phyloP scores from a whole-genome alignment of 2,797 vertebrate species.

The Leuciscus waleckii region DNA sequence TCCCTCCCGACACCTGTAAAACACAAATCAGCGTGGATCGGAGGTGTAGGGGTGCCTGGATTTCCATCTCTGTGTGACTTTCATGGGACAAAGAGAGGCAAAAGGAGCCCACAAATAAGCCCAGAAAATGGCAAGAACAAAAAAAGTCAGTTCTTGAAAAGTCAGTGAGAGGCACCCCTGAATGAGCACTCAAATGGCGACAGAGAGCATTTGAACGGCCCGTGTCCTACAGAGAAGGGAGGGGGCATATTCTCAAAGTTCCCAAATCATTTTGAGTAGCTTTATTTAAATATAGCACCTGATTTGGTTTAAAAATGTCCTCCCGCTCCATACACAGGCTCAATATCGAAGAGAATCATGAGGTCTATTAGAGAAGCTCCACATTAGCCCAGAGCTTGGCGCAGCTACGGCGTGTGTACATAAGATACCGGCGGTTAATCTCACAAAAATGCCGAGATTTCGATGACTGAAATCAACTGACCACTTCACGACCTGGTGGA shows the following conservation, averaged over 20 bases:
- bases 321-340: slow-evolving; percentile 66
- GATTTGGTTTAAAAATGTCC: slow-evolving; percentile 62
- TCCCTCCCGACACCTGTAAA: slow-evolving; percentile 35
- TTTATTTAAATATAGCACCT: slow-evolving; percentile 80
- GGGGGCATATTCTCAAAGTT: slow-evolving; percentile 48
- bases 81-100: slow-evolving; percentile 69
- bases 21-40: slow-evolving; percentile 51
- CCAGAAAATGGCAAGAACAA: slow-evolving; percentile 68
- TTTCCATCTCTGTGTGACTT: slow-evolving; percentile 56
- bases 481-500: slow-evolving; percentile 58
- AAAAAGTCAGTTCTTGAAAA: slow-evolving; percentile 22
- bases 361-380: slow-evolving; percentile 49
- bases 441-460: slow-evolving; percentile 54
- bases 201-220: slow-evolving; percentile 5
- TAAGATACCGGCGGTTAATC: background rate
- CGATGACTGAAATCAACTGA: slow-evolving; percentile 68
- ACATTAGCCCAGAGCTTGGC: background rate
- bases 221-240: slow-evolving; percentile 32
- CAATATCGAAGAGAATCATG: slow-evolving; percentile 64
- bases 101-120: slow-evolving; percentile 64
- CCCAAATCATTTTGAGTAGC: slow-evolving; percentile 63
- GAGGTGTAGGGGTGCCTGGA: slow-evolving; percentile 48
- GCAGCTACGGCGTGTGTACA: slow-evolving; percentile 18
- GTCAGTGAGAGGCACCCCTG: slow-evolving; percentile 37
- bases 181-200: slow-evolving; percentile 20